Base-by-base conservation (phyloP, 2,888 invertebrate species). In the Mylabris sibirica region DNA sequence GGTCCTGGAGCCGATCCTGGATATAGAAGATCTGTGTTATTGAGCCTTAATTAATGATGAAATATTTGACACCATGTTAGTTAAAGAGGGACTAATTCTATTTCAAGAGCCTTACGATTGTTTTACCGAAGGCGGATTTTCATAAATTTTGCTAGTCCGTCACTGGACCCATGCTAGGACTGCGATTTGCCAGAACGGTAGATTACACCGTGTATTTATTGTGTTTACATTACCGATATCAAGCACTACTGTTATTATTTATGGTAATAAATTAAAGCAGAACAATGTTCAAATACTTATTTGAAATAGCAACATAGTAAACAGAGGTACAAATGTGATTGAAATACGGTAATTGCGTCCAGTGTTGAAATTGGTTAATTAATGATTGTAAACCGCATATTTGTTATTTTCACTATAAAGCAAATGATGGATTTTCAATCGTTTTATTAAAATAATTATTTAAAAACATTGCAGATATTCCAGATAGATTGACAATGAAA, bases 391-490 rank as follows among this genome's bases (percentile, higher is more conserved):
- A 44, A 20, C 20, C 3, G 41, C 38, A n/a, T 30, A 30, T 30
- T 30, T 30, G 30, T 30, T 30, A 30, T 30, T 30, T 30, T 6
- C 4, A 30, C 8, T 30, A 30, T 30, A n/a, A n/a, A n/a, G n/a
- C n/a, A n/a, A n/a, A n/a, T 3, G 6, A 20, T 9, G 20, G n/a
- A 6, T n/a, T 8, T 44, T 44, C n/a, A 41, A 17, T 20, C 17
- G 9, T 17, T 49, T 49, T 9, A 8, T 17, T 1, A 2, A 17
- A 49, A 20, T 49, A 41, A 44, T 44, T 44, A n/a, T 44, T 41
- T 6, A n/a, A 8, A 41, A 49, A 65, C 12, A 1, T 59, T 59
- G 20, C n/a, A 38, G 64, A 59, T 34, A 22, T 59, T 9, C 59
- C 41, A 12, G 12, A 20, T 9, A 24, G 34, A 20, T 8, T 17